These are phyloP conservation scores for Philotrypesis tridentata DNA, from an alignment of 1,140 invertebrate species.

Conservation along the genomic window DNA sequence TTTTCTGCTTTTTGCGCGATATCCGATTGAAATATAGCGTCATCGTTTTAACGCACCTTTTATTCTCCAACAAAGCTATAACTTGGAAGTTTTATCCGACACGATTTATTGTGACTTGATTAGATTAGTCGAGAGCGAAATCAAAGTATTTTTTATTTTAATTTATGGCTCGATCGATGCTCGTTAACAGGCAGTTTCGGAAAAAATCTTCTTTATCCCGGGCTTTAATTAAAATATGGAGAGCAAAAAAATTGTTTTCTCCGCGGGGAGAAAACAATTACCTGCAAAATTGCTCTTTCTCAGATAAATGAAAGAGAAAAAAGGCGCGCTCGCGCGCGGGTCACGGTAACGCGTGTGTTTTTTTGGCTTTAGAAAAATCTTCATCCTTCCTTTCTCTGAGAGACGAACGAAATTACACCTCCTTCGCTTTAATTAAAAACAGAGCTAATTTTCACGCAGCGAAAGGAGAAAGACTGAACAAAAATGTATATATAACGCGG, in stretches of 20 bases:
- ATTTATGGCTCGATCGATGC: too few species aligned
- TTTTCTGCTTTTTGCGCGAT: too few species aligned
- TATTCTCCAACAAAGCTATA: too few species aligned
- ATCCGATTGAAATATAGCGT: too few species aligned
- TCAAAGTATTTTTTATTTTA: too few species aligned
- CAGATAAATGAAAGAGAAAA: background rate
- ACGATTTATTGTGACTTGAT: too few species aligned
- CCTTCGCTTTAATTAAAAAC: conserved; percentile 42
- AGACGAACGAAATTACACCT: conserved; percentile 23
- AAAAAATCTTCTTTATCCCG: background rate
- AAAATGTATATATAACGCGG: background rate
- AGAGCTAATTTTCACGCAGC: conserved; percentile 28
- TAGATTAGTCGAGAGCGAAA: too few species aligned
- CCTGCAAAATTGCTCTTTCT: background rate
- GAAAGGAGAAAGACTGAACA: conserved; percentile 1
- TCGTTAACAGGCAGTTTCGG: background rate
- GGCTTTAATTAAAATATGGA: background rate
- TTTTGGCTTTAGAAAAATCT: conserved; percentile 11
- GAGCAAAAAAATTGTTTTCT: background rate
- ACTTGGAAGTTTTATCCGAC: too few species aligned
- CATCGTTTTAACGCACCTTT: too few species aligned
- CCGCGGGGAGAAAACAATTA: background rate
- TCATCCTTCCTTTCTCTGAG: background rate
- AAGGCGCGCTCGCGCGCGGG: background rate
- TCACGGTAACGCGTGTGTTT: too few species aligned